Percentiles rank a stretch among this genome's conserved stretches.
These are phyloP conservation scores for Ranitomeya imitator DNA, from an alignment of 2,113 vertebrate species.

Conservation along the genomic window DNA sequence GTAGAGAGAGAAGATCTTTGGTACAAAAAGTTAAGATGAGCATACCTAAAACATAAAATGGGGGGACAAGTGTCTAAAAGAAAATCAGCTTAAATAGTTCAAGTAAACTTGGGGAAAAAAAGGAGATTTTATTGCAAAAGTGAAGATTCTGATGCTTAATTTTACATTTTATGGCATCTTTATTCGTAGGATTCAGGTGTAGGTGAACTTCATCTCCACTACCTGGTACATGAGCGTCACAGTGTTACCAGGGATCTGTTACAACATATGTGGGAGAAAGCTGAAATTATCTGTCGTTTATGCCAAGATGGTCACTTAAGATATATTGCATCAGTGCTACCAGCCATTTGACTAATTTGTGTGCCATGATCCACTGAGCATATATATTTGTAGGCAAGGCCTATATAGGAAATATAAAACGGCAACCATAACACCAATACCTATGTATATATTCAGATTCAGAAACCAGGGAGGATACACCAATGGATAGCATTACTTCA, in stretches of 20 bases:
- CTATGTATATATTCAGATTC: neutral
- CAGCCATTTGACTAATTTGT: neutral
- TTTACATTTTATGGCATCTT: neutral
- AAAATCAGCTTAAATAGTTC: too few relatives aligned
- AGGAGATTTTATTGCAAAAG: neutral
- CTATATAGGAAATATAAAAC: neutral
- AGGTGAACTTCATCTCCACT: neutral
- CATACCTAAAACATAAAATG: neutral
- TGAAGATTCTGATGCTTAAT: neutral
- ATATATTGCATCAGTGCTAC: neutral
- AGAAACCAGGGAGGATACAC: neutral
- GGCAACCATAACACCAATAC: neutral
- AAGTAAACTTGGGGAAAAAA: too few relatives aligned
- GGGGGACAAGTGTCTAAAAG: too few relatives aligned
- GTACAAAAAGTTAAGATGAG: neutral
- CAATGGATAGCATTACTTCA: neutral
- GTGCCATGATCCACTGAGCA: neutral
- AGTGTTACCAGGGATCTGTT: neutral
- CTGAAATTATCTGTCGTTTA: neutral
- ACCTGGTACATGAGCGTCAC: neutral
- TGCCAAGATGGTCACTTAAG: neutral
- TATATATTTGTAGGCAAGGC: neutral
- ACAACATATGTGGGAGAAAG: neutral
- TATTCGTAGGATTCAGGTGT: neutral
- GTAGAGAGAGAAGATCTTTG: neutral